These are phyloP conservation scores for Halcyon badia DNA, from an alignment of 2,797 vertebrate genomes.

Conservation along the genomic window DNA sequence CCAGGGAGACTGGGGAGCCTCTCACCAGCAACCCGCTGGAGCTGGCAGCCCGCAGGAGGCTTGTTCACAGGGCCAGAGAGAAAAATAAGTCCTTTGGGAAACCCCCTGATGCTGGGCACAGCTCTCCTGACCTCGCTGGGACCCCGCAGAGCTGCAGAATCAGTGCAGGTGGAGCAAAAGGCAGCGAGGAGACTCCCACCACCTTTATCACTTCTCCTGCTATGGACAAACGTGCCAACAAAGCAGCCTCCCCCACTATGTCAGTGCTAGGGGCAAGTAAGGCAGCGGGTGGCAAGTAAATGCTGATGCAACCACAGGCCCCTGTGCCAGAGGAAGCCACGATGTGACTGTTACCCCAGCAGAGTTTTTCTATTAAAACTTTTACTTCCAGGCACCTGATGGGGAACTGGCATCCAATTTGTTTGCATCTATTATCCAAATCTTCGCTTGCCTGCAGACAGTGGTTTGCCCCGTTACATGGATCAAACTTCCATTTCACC, in stretches of 20 bases:
- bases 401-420: background rate
- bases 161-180: background rate
- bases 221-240: rapidly evolving
- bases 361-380: background rate
- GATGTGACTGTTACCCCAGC: background rate
- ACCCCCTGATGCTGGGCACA: background rate
- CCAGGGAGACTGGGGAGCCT: constrained; percentile 37
- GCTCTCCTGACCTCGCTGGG: background rate
- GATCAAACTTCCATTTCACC: background rate
- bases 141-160: background rate
- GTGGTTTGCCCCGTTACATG: background rate
- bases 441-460: background rate
- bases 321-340: background rate
- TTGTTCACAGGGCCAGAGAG: background rate
- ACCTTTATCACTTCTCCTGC: background rate
- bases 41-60: background rate
- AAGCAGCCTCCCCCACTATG: background rate
- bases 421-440: too few species aligned
- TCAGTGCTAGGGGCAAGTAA: background rate
- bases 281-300: background rate
- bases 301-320: background rate
- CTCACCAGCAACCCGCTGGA: background rate
- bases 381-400: background rate
- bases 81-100: background rate
- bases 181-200: background rate